Percentiles rank a stretch among this genome's conserved stretches.
These are phyloP conservation scores for Hycleus phaleratus DNA, from an alignment of 1,140 invertebrate genomes.

Conservation along the genomic window DNA sequence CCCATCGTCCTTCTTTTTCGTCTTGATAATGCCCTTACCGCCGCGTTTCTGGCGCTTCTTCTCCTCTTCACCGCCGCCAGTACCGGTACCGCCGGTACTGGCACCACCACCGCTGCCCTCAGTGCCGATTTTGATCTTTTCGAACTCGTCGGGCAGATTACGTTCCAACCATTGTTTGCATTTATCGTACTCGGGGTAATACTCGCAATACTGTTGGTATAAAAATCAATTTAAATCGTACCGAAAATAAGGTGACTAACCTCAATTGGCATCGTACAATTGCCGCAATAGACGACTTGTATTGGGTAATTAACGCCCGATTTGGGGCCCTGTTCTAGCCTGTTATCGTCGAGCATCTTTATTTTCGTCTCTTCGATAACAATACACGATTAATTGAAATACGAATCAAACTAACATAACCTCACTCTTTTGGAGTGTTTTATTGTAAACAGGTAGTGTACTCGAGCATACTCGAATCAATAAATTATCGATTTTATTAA, in stretches of 20 bases:
- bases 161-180: slow-evolving; percentile 95
- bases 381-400: too few species aligned
- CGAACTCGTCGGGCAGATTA: slow-evolving; percentile 88
- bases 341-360: slow-evolving; percentile 30
- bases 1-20: slow-evolving; percentile 76
- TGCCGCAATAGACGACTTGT: slow-evolving; percentile 86
- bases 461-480: too few species aligned
- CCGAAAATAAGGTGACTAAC: slow-evolving; percentile 41
- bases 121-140: slow-evolving; percentile 71
- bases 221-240: not conserved
- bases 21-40: slow-evolving; percentile 81
- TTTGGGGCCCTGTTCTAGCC: slow-evolving; percentile 43
- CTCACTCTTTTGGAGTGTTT: too few species aligned
- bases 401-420: too few species aligned
- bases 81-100: slow-evolving; percentile 36
- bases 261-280: slow-evolving; percentile 89
- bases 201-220: slow-evolving; percentile 85
- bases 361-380: not conserved
- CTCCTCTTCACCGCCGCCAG: slow-evolving; percentile 66
- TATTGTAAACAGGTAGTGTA: too few species aligned
- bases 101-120: slow-evolving; percentile 61
- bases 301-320: slow-evolving; percentile 69
- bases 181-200: slow-evolving; percentile 94
- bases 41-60: slow-evolving; percentile 89
- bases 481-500: too few species aligned